These are phyloP conservation scores for Pocillopora grandis DNA, from an alignment of 92 coral and sea anemone genomes.

Conservation along the genomic window DNA sequence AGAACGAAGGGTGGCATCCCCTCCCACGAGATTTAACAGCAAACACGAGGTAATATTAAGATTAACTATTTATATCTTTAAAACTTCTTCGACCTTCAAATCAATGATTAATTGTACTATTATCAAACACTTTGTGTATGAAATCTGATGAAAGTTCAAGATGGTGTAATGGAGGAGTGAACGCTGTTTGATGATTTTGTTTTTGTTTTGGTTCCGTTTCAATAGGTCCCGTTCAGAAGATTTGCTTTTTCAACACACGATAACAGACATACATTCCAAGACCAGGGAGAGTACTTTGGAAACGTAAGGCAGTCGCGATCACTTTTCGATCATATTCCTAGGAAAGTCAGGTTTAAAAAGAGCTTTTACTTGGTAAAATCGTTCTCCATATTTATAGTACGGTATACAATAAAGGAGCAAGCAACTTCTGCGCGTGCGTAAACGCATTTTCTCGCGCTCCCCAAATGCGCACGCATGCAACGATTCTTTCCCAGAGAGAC, in stretches of 20 bases:
- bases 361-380: background rate
- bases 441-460: too few species aligned
- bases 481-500: too few species aligned
- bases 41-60: constrained; percentile 67
- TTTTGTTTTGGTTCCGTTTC: background rate
- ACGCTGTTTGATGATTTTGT: background rate
- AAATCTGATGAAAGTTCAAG: background rate
- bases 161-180: background rate
- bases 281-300: constrained; percentile 91
- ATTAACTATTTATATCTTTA: background rate
- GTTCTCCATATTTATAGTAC: too few species aligned
- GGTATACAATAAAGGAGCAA: too few species aligned
- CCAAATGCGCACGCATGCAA: too few species aligned
- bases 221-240: constrained; percentile 66
- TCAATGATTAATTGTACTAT: too few species aligned
- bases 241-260: constrained; percentile 91
- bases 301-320: constrained; percentile 62
- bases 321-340: background rate
- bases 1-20: constrained; percentile 42
- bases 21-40: constrained; percentile 65
- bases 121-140: too few species aligned
- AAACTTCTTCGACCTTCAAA: background rate
- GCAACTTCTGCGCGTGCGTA: too few species aligned
- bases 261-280: constrained; percentile 88
- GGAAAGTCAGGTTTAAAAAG: background rate